Conservation (phyloP, 2,797 vertebrate genomes). For the Hoplostethus mediterraneus region DNA sequence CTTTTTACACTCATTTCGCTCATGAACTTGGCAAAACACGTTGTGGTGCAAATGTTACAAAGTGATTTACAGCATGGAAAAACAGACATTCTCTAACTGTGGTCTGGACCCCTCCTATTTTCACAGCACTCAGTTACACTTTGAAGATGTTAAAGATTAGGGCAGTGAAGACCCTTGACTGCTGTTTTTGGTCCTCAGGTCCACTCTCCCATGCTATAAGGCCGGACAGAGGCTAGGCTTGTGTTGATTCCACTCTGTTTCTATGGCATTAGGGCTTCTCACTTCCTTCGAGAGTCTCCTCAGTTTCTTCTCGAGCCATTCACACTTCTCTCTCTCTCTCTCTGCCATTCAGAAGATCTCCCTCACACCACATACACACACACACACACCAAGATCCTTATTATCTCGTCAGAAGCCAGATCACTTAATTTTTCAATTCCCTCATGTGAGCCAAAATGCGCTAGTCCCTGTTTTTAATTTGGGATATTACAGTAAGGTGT, state of each 20-base stretch:
- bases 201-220: neutral
- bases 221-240: neutral
- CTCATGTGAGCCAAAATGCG: neutral
- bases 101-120: too few relatives aligned
- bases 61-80: too few relatives aligned
- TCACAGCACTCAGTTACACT: too few relatives aligned
- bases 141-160: too few relatives aligned
- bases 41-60: too few relatives aligned
- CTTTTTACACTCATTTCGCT: too few relatives aligned
- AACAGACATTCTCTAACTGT: too few relatives aligned
- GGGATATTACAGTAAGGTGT: neutral
- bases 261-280: neutral
- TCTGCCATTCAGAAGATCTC: conserved; percentile 5
- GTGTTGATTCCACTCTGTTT: neutral
- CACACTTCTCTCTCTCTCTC: conserved; percentile 51
- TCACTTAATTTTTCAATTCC: neutral
- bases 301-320: conserved; percentile 41
- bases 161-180: neutral
- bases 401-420: too few relatives aligned
- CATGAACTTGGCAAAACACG: too few relatives aligned
- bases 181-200: neutral
- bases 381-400: neutral
- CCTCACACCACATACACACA: neutral
- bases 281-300: conserved; percentile 11
- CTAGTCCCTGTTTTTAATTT: neutral